Evolutionary conservation across 2,888 invertebrate genomes (phyloP).

Genomic region (Uropetala carovei): DNA sequence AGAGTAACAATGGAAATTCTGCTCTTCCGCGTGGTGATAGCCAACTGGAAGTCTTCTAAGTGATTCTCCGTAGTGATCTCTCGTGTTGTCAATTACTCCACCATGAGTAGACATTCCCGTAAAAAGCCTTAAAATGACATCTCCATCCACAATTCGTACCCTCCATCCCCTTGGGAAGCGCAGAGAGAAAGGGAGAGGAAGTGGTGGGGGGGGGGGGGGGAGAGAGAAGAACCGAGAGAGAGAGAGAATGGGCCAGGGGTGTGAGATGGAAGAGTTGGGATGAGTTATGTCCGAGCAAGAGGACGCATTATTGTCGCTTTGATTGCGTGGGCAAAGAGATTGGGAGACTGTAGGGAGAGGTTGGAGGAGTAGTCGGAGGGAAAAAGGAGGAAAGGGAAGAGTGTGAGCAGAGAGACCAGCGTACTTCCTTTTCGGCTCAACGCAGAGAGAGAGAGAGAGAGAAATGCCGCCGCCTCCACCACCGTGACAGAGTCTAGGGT

Average conservation of each 20-base stretch:
- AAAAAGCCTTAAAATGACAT: neutral
- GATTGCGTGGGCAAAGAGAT: neutral
- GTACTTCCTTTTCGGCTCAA: neutral
- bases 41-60: neutral
- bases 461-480: neutral
- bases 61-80: neutral
- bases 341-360: neutral
- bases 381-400: constrained; percentile 12
- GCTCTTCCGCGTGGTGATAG: neutral
- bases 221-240: neutral
- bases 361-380: neutral
- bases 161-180: neutral
- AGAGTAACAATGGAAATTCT: too few relatives aligned
- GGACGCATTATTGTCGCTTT: constrained; percentile 18
- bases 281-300: neutral
- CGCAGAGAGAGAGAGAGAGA: neutral
- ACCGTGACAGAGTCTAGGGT: constrained; percentile 3
- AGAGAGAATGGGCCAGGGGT: neutral
- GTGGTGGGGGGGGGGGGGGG: neutral
- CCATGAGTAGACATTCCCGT: neutral
- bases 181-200: neutral
- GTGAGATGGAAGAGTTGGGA: neutral
- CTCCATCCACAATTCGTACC: neutral
- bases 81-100: neutral
- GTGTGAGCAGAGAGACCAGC: constrained; percentile 2